Evolutionary conservation across 1,140 invertebrate genomes (phyloP), one percentile per base, ranked within the genome.

Genomic region (Camponotus pennsylvanicus): DNA sequence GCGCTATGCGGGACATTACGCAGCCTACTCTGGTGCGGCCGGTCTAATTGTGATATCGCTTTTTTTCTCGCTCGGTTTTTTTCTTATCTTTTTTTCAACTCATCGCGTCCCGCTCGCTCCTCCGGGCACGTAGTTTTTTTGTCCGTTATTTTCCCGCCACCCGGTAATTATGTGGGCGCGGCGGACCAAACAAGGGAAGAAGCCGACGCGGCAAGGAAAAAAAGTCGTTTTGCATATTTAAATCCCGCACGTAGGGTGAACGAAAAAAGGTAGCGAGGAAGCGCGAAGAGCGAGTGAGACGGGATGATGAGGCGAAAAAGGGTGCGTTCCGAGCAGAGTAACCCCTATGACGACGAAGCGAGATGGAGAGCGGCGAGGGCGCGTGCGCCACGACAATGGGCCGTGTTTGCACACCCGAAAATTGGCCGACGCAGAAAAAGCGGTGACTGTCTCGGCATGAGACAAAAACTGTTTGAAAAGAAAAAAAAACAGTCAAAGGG

Each of bases 91-190:
- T 87, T 88, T 89, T 73, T 55, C 57, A 66, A n/a, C 59, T 63
- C 55, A 70, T 69, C 69, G 37, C 61, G 57, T 42, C 37, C 82
- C 85, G 69, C 86, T 64, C 27, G 59, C 52, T 86, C 27, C 63
- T 75, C 49, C 76, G 73, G 73, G 78, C 32, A 27, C 69, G 55
- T 37, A 78, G 91, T 93, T 93, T 86, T 86, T 93, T 92, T 92
- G 85, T 75, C 63, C 83, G 83, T 86, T 92, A 90, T 93, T 93
- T 93, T 92, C 86, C 85, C 88, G 92, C 88, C 89, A 79, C 88
- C 90, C 91, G 93, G 93, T 94, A 94, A 94, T 94, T 94, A 93
- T 94, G 93, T 94, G 93, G 93, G 93, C 93, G 93, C 93, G 93
- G 90, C 91, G 93, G 91, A 93, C 92, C 93, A 93, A 94, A 94